Base-by-base conservation (phyloP, 1,140 invertebrate species). In the Heliconius melpomene region DNA sequence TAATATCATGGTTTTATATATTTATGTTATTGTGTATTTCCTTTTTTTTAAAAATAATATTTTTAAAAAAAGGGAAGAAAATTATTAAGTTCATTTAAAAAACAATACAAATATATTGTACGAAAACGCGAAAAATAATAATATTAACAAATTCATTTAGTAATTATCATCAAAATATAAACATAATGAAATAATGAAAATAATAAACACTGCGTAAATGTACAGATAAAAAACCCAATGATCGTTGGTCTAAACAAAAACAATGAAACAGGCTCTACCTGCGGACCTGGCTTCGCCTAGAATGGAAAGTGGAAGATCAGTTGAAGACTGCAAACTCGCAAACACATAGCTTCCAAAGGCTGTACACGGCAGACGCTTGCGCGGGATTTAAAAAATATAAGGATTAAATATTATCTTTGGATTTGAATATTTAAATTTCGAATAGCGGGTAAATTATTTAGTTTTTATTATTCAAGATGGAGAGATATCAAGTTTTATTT, bases 401-500 rank as follows among this genome's bases (percentile, higher is more conserved):
- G 26, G 32, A 38, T 13, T 66, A 66, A 26, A 66, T 26, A 66
- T 60, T 81, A 8, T 81, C 75, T 32, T 32, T 76, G 52, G 66
- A 52, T 73, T 23, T 36, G 32, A 36, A 66, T 32, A 79, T 66
- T 70, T 50, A 36, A 77, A 77, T 71, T 77, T 72, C 13, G 18
- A 76, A 57, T 29, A 75, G 20, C 57, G 72, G 32, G 54, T 23
- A 76, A 70, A 29, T 66, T 66, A 16, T 26, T 13, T 29, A 66
- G 23, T 66, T 26, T 79, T 79, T 66, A 74, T 78, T 80, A 77
- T 75, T 70, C 23, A 85, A 81, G 79, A 93, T 89, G 90, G 86
- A 89, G 79, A 85, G 80, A 73, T 83, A 86, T 75, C 84, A 85
- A 87, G 84, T 89, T 82, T 84, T 90, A 73, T 52, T 93, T 81